Base-by-base conservation (phyloP, 2,113 vertebrate genomes). In the Chlorocebus sabaeus region DNA sequence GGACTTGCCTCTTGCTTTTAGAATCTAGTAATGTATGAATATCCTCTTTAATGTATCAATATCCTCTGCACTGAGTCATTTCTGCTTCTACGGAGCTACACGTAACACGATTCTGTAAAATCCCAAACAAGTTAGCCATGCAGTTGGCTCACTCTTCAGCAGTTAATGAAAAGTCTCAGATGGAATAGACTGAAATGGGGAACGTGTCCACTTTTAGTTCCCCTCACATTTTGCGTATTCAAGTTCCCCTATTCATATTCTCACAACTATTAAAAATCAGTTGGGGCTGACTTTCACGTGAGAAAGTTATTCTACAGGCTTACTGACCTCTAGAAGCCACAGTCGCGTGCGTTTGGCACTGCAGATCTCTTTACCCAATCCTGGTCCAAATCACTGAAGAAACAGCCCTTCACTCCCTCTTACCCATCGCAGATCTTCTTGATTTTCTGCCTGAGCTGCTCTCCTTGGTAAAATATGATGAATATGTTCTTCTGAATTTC, bases 381-480 rank as follows among this genome's bases (percentile, higher is more conserved):
- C 55, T 89, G 57, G 50, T 72, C 89, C 64, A 35, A 5, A 82
- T 16, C 55, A 22, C 55, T 5, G 75, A 72, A 0, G 0, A 2
- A 59, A 70, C 32, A 64, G 2, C 8, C 52, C 30, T 12, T 6
- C 5, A 27, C 1, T 17, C 61, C 93, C 79, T 23, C 98, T 99
- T 98, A 99, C 99, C 99, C 99, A 0, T 99, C 99, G 91, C 99
- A 99, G 93, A 99, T 99, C 97, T 99, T 99, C 98, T 97, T 98
- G 96, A 99, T 98, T 97, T 99, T 99, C 96, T 98, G 98, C 92
- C 98, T 99, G 70, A 99, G 99, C 86, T 99, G 99, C 35, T 99
- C 99, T 90, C 99, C 99, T 98, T 99, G 99, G 83, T 99, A 99
- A 98, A 99, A 99, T 96, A 99, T 99, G 97, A 99, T 99, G 97